Evolutionary conservation across 2,888 invertebrate genomes (phyloP), one percentile per base, ranked within the genome.

Genomic region (Drosophila meridiana): DNA sequence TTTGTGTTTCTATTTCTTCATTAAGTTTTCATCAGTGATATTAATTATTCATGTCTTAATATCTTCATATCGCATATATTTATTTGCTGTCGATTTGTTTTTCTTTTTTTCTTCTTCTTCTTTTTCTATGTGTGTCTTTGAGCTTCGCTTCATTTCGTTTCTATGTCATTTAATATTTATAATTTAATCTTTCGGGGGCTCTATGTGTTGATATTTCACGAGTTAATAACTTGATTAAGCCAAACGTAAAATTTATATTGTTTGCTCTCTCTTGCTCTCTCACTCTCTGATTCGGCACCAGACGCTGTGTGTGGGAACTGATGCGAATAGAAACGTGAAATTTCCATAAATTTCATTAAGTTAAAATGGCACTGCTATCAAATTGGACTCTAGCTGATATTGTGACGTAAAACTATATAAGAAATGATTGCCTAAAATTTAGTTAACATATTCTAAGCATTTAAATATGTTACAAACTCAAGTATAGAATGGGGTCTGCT

Each of bases 41-140:
- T 89, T 89, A 90, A 90, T 89, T 89, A 89, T 89, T 90, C 90
- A 90, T 90, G 90, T 87, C 89, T 83, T 73, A 90, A 87, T 90
- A 87, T 85, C 85, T 79, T 84, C 78, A 87, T 80, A 89, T 82
- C 85, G 89, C 59, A 87, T 87, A 84, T 83, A 73, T 79, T 80
- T 74, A 73, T 76, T 81, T 77, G 64, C 70, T 70, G 64, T 80
- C 77, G 60, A 72, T 76, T 78, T 72, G 61, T 76, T 72, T 66
- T 52, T 59, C 13, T 40, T 50, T 43, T 48, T 26, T 38, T 30
- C n/a, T 28, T 52, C 42, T 43, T 48, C 57, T 69, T 47, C 28
- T 47, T 28, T 6, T 28, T 28, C 28, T 47, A 20, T 20, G 20
- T 48, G 43, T 52, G 59, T 26, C 14, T 67, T 62, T 57, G 48